Conservation (phyloP, 2,888 invertebrate genomes). For the Hypena proboscidalis region DNA sequence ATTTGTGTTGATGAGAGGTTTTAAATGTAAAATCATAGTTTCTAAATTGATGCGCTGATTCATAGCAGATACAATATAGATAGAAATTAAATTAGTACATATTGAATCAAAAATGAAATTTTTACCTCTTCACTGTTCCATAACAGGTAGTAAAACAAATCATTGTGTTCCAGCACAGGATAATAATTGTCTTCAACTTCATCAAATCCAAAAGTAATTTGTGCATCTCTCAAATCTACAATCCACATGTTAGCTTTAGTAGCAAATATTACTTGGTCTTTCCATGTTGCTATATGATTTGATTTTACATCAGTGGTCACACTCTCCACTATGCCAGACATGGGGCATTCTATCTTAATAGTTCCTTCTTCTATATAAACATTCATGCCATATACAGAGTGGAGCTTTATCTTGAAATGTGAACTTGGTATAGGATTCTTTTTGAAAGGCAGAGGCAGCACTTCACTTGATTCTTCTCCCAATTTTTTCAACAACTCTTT, state of each 20-base stretch:
- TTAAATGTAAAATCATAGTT: too few relatives aligned
- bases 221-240: constrained; percentile 54
- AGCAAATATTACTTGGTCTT: constrained; percentile 53
- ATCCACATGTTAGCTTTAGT: constrained; percentile 64
- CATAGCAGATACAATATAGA: too few relatives aligned
- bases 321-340: constrained; percentile 58
- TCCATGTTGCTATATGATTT: constrained; percentile 59
- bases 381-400: constrained; percentile 51
- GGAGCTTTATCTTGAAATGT: constrained; percentile 19
- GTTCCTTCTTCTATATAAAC: constrained; percentile 48
- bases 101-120: background rate
- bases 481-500: constrained; percentile 54
- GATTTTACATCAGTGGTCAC: constrained; percentile 43
- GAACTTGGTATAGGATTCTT: constrained; percentile 40
- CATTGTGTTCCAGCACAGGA: constrained; percentile 57
- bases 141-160: constrained; percentile 65
- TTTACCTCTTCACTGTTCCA: constrained; percentile 62
- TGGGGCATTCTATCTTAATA: constrained; percentile 56
- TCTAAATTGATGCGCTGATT: too few relatives aligned
- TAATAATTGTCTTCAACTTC: constrained; percentile 49
- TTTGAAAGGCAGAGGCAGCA: constrained; percentile 50
- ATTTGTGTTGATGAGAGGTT: too few relatives aligned
- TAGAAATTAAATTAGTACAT: too few relatives aligned
- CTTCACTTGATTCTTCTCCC: constrained; percentile 43
- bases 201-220: constrained; percentile 57